Conservation (phyloP, 2,113 vertebrate species). For the Muscicapa adusta region DNA sequence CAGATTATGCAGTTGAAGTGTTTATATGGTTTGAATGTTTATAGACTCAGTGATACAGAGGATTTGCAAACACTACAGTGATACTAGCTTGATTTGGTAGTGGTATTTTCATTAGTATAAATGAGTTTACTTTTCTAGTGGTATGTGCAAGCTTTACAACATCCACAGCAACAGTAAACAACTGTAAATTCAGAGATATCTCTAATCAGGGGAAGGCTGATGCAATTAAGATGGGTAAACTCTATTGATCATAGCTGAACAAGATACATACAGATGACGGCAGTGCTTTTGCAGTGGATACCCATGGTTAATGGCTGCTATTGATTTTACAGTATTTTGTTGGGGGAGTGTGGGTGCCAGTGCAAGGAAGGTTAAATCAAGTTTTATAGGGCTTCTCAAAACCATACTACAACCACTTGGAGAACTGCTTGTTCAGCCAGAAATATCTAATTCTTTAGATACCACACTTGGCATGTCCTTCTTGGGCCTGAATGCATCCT, state of each 20-base stretch:
- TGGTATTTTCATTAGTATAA: neutral
- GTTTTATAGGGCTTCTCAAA: neutral
- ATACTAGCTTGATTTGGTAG: neutral
- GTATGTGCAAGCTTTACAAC: neutral
- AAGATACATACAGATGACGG: neutral
- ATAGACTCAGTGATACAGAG: neutral
- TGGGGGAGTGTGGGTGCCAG: neutral
- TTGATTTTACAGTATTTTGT: neutral
- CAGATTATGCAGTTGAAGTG: neutral
- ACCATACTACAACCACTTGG: neutral
- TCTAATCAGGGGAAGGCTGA: neutral
- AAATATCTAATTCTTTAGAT: neutral
- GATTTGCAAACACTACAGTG: neutral
- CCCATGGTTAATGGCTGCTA: neutral
- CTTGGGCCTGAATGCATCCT: neutral
- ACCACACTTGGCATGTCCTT: rapidly evolving
- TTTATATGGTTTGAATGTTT: neutral
- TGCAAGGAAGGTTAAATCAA: neutral
- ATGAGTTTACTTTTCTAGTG: neutral
- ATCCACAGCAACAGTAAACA: neutral
- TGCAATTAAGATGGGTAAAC: neutral
- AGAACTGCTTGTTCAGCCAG: neutral
- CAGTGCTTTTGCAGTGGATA: neutral
- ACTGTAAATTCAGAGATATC: neutral
- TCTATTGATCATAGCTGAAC: neutral